Conservation (phyloP, 2,797 vertebrate genomes). For the Dendrocincla tyrannina region DNA sequence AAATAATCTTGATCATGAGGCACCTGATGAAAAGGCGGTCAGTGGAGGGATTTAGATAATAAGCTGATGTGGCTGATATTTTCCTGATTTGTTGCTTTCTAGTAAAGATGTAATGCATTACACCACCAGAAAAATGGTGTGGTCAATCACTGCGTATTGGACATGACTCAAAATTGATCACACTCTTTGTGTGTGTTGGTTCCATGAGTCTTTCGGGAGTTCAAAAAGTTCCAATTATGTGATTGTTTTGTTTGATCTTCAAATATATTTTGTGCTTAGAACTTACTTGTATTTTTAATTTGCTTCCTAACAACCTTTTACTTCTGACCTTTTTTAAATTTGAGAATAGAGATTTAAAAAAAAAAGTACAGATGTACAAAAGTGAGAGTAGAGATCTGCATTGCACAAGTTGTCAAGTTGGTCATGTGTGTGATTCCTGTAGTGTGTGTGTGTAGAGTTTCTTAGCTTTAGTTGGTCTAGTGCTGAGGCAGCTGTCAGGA, state of each 20-base stretch:
- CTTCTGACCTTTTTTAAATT: neutral
- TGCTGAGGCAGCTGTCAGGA: neutral
- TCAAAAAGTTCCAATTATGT: neutral
- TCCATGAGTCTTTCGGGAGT: neutral
- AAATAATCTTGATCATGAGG: neutral
- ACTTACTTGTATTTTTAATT: neutral
- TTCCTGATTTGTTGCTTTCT: constrained; percentile 17
- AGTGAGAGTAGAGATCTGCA: neutral
- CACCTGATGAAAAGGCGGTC: constrained; percentile 8
- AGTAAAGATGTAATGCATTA: neutral
- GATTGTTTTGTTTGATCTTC: neutral
- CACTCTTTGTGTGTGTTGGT: neutral
- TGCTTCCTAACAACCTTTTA: neutral
- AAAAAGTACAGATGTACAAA: neutral
- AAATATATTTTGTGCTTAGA: neutral
- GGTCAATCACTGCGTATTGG: neutral
- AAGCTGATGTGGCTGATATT: neutral
- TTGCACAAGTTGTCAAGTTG: neutral
- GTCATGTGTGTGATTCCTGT: neutral
- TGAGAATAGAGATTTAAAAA: neutral
- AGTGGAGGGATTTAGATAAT: neutral
- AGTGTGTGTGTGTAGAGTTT: neutral
- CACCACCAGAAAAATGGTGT: neutral
- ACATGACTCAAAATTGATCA: neutral
- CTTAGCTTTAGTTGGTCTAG: neutral